Conservation (phyloP, 2,113 vertebrate genomes). For the Psilopogon haemacephalus region DNA sequence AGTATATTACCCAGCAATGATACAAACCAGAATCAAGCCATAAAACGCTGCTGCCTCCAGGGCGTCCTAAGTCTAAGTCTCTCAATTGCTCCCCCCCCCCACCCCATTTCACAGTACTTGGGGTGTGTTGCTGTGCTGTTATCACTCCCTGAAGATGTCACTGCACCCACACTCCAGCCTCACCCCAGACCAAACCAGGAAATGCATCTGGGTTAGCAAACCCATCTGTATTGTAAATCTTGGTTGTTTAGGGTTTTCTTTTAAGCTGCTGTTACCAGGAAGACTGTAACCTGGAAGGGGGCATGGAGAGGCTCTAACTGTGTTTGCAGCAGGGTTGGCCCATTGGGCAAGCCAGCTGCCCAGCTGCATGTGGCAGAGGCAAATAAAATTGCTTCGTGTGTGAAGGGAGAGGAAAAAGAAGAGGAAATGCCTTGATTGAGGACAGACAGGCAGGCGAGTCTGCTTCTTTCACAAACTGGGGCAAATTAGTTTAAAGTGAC, state of each 20-base stretch:
- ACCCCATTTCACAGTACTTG: neutral
- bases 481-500: constrained; percentile 32
- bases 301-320: rapidly evolving
- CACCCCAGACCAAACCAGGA: neutral
- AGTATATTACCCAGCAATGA: neutral
- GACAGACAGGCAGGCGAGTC: neutral
- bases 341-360: neutral
- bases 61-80: neutral
- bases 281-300: neutral
- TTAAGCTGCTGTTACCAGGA: neutral
- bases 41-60: neutral
- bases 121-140: no score
- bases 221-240: neutral
- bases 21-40: neutral
- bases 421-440: neutral
- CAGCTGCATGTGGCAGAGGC: neutral
- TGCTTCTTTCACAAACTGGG: neutral
- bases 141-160: neutral
- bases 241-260: neutral
- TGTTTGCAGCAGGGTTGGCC: neutral
- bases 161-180: neutral
- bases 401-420: neutral
- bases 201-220: neutral
- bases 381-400: neutral
- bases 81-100: neutral